A percentile compares a stretch with the other conserved stretches of the same genome.
These are phyloP conservation scores for Melanostoma scalare DNA, from an alignment of 2,888 invertebrate species.

Conservation along the genomic window DNA sequence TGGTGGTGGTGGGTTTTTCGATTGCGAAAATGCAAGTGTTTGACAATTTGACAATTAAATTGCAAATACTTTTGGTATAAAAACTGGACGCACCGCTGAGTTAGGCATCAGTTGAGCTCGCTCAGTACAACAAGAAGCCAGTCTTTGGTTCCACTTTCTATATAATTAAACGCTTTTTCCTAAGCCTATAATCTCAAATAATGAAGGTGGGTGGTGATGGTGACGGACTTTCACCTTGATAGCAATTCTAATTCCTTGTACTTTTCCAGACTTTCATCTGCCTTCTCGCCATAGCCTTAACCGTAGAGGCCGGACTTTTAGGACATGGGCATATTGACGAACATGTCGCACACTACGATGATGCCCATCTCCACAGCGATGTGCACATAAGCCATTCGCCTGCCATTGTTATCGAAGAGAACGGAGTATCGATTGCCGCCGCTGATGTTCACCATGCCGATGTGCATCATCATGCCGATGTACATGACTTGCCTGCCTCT, in stretches of 20 bases:
- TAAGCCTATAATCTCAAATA: conserved; percentile 79
- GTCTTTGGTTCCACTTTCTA: conserved; percentile 72
- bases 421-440: conserved; percentile 71
- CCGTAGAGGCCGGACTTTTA: conserved; percentile 78
- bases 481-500: conserved; percentile 75
- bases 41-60: conserved; percentile 41
- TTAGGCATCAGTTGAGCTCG: conserved; percentile 78
- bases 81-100: conserved; percentile 75
- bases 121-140: conserved; percentile 76
- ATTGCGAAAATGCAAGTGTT: conserved; percentile 59
- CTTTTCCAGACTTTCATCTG: conserved; percentile 77
- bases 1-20: conserved; percentile 30
- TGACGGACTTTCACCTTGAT: conserved; percentile 4
- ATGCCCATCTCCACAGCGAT: conserved; percentile 76
- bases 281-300: conserved; percentile 78
- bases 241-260: not conserved
- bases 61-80: conserved; percentile 76
- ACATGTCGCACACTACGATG: conserved; percentile 73
- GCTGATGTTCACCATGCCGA: conserved; percentile 74
- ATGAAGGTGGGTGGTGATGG: conserved; percentile 78
- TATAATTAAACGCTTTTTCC: conserved; percentile 77
- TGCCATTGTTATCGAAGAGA: conserved; percentile 77
- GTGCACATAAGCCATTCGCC: conserved; percentile 79
- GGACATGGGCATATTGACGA: conserved; percentile 78
- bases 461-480: conserved; percentile 75